A percentile compares a stretch with the other conserved stretches of the same genome.
Evolutionary conservation across 2,888 invertebrate species (phyloP).

Genomic region (Pachydiplax longipennis): DNA sequence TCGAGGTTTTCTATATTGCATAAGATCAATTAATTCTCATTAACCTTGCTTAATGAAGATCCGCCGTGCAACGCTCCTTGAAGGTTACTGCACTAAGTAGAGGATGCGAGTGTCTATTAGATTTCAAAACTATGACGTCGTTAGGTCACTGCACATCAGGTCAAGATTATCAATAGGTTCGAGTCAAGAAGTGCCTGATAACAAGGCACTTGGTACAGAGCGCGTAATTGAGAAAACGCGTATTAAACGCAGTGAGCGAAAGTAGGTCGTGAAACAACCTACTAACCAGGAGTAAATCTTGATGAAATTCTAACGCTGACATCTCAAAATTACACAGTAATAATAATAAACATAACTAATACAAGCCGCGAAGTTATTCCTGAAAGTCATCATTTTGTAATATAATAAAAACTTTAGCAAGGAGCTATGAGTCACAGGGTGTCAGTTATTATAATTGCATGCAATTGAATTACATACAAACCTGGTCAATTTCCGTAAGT

Average conservation of each 20-base stretch:
- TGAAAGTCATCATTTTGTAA: neutral
- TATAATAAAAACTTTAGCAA: too few relatives aligned
- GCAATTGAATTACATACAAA: too few relatives aligned
- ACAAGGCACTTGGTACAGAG: neutral
- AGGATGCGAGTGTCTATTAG: neutral
- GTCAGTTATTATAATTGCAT: too few relatives aligned
- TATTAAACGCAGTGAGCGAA: neutral
- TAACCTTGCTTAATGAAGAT: neutral
- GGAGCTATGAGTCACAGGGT: too few relatives aligned
- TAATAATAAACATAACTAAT: neutral
- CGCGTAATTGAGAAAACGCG: neutral
- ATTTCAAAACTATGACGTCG: constrained; percentile 39
- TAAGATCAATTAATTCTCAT: neutral
- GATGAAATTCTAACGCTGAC: neutral
- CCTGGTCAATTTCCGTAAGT: too few relatives aligned
- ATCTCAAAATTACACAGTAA: neutral
- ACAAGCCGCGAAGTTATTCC: neutral
- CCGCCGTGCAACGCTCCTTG: neutral
- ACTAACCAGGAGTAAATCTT: neutral
- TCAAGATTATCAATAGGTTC: constrained; percentile 22
- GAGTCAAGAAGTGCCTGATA: constrained; percentile 8
- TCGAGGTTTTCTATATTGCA: neutral
- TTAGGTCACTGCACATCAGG: constrained; percentile 20
- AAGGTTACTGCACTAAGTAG: neutral
- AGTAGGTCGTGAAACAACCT: neutral